Conservation (phyloP, 2,797 vertebrate genomes). For the Neomorphus geoffroyi region DNA sequence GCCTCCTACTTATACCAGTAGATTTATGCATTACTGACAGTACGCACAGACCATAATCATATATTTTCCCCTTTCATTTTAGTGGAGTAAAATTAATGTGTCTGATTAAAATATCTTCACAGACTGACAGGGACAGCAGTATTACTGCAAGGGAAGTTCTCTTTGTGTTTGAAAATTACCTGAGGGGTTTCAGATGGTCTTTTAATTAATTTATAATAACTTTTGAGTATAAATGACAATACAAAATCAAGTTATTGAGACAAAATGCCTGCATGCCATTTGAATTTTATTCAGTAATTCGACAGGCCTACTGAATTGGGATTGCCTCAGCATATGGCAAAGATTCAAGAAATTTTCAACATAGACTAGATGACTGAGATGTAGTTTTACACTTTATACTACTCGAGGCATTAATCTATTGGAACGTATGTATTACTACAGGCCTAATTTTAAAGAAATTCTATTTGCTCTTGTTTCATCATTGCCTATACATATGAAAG, state of each 20-base stretch:
- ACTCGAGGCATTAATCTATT: neutral
- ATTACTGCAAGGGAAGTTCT: conserved; percentile 1
- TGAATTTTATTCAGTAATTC: conserved; percentile 21
- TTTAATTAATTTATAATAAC: conserved; percentile 61
- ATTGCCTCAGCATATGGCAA: neutral
- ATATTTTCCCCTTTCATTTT: conserved; percentile 8
- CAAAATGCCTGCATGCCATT: neutral
- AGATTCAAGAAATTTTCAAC: neutral
- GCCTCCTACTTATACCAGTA: neutral
- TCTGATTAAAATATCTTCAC: conserved; percentile 52
- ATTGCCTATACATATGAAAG: neutral
- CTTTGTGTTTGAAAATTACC: conserved; percentile 43
- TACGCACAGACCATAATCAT: neutral
- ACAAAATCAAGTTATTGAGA: conserved; percentile 20
- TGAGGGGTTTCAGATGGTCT: conserved; percentile 47
- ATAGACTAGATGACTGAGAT: neutral
- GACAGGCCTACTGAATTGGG: neutral
- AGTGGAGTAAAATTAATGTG: conserved; percentile 33
- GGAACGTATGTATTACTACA: neutral
- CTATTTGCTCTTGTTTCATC: neutral
- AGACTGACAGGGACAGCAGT: conserved; percentile 12
- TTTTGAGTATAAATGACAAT: conserved; percentile 37
- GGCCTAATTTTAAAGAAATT: neutral
- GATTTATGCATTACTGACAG: conserved; percentile 18
- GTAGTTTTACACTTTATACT: neutral